phyloP scores from a whole-genome alignment of 1,140 invertebrate species.

The Drosophila melanogaster region DNA sequence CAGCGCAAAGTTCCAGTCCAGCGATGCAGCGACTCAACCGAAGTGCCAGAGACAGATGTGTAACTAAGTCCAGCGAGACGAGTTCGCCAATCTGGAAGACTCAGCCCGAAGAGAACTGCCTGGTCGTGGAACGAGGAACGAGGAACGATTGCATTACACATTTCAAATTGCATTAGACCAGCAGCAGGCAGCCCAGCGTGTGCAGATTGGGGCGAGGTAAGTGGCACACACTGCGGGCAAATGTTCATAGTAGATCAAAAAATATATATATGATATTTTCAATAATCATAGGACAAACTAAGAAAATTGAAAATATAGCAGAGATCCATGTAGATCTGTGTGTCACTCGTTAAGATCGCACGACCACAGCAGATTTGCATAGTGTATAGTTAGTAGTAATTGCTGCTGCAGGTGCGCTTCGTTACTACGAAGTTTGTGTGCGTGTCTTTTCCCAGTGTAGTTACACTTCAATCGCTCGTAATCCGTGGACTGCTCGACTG shows the following conservation, averaged over 20 bases:
- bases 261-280: not conserved
- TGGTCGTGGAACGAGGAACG: not conserved
- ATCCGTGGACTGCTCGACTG: conserved; percentile 1
- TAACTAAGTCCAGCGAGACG: conserved; percentile 35
- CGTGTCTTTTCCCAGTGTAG: conserved; percentile 7
- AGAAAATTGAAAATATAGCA: not conserved
- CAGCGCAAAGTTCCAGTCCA: conserved; percentile 18
- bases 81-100: conserved; percentile 30
- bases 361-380: too few species aligned
- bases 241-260: not conserved
- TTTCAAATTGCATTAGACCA: conserved; percentile 33
- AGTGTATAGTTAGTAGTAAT: too few species aligned
- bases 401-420: too few species aligned
- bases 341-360: too few species aligned
- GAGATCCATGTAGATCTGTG: too few species aligned
- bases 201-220: conserved; percentile 3
- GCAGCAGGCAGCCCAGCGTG: not conserved
- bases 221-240: conserved; percentile 8
- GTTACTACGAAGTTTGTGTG: too few species aligned
- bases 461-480: conserved; percentile 59
- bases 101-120: conserved; percentile 20
- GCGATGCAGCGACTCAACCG: conserved; percentile 7
- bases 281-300: not conserved
- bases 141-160: conserved; percentile 21
- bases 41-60: conserved; percentile 42